phyloP scores from a whole-genome alignment of 2,113 vertebrate species.

The Neopipo cinnamomea region DNA sequence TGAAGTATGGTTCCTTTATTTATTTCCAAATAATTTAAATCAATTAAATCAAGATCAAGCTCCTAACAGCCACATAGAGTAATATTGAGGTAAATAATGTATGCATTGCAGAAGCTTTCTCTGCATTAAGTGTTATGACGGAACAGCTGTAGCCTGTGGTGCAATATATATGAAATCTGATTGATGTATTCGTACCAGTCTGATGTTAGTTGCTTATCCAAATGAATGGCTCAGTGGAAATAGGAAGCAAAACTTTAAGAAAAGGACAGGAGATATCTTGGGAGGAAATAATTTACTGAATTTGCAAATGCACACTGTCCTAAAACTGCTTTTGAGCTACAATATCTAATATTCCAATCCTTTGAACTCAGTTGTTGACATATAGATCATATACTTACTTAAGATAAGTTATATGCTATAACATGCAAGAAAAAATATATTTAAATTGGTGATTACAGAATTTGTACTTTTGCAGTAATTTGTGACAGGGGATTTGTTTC shows the following conservation, averaged over 20 bases:
- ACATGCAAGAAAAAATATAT: background rate
- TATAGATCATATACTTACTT: background rate
- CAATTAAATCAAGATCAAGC: constrained; percentile 32
- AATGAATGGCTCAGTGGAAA: background rate
- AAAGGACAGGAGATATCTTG: background rate
- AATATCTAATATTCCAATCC: background rate
- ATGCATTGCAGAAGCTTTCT: constrained; percentile 38
- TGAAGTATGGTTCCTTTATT: background rate
- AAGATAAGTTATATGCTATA: background rate
- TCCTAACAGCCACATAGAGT: constrained; percentile 21
- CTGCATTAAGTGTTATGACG: background rate
- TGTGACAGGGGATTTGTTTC: background rate
- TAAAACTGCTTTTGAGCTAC: background rate
- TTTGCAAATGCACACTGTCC: background rate
- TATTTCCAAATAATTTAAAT: background rate
- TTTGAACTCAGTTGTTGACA: background rate
- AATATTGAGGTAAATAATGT: constrained; percentile 37
- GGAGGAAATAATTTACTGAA: background rate
- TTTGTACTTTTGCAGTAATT: background rate
- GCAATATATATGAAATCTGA: constrained; percentile 16
- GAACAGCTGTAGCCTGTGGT: constrained; percentile 18
- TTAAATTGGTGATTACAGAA: background rate
- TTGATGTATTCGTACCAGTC: background rate
- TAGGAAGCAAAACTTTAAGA: background rate
- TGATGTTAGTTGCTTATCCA: background rate